Evolutionary conservation across 2,113 vertebrate genomes (phyloP), one percentile per base, ranked within the genome.

Genomic region (Barbus barbus): DNA sequence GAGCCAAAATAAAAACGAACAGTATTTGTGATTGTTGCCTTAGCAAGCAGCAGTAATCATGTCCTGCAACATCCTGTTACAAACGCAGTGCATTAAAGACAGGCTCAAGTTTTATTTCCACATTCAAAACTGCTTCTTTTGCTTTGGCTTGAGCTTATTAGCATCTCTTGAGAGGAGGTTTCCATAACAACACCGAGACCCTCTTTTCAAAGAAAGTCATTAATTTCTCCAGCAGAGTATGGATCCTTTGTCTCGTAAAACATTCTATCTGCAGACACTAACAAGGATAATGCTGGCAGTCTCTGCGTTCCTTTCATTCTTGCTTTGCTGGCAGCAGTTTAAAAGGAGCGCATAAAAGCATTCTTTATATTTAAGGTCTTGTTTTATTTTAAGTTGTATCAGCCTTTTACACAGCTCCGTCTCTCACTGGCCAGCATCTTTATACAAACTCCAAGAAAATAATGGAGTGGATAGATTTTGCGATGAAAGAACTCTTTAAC

Each of bases 181-280:
- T 77, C 81, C 85, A 86, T 86, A 79, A 83, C 85, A 83, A 86
- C 76, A 53, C 81, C 6, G 58, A 73, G 58, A 78, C 65, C 75
- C 75, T 78, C 56, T 78, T 78, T 83, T 86, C 78, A 81, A 74
- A 78, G 58, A 78, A 77, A 77, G 74, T 84, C 83, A 58, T 73
- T 78, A 71, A 61, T 69, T 67, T 82, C 63, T 83, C 74, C 41
- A 51, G 74, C 63, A 72, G 85, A 78, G 74, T 83, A 74, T 72
- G 41, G 80, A 67, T 84, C 48, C 65, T 71, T 84, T 77, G 76
- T 84, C 75, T 83, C 46, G 53, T 65, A 48, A 80, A 67, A 80
- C 60, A 80, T 80, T 80, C 41, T 48, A 48, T 83, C 58, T 72
- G 41, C 76, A 38, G 83, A 46, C 77, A 69, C 74, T 84, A 78